Evolutionary conservation across 2,888 invertebrate species (phyloP).

Genomic region (Fragum sueziense): DNA sequence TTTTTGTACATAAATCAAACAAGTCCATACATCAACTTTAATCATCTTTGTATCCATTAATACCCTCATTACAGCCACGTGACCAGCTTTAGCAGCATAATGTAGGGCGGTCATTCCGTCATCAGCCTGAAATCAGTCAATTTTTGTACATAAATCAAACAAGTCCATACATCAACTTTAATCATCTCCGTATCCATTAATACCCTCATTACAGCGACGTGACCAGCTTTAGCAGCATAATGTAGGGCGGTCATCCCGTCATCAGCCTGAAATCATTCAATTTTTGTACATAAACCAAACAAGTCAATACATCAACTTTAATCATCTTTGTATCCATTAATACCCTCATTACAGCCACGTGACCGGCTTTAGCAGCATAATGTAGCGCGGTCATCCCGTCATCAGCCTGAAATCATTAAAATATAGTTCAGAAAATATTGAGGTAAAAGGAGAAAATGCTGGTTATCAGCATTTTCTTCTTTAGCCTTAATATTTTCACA

Average conservation of each 20-base stretch:
- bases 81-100: slow-evolving; percentile 89
- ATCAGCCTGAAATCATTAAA: slow-evolving; percentile 88
- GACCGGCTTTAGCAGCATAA: slow-evolving; percentile 89
- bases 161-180: slow-evolving; percentile 80
- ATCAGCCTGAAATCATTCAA: slow-evolving; percentile 86
- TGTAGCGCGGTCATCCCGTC: slow-evolving; percentile 95
- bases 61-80: slow-evolving; percentile 86
- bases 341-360: slow-evolving; percentile 86
- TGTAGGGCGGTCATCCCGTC: slow-evolving; percentile 95
- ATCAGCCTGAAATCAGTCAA: slow-evolving; percentile 86
- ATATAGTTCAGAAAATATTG: too few species aligned
- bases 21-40: slow-evolving; percentile 73
- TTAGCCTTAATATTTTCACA: too few species aligned
- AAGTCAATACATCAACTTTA: slow-evolving; percentile 80
- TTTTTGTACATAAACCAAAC: too few species aligned
- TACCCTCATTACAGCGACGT: slow-evolving; percentile 86
- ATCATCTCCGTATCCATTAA: slow-evolving; percentile 78
- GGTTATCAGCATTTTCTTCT: too few species aligned
- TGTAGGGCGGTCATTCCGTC: slow-evolving; percentile 95
- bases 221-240: slow-evolving; percentile 89
- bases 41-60: slow-evolving; percentile 78
- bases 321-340: slow-evolving; percentile 78
- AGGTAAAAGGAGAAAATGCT: too few species aligned
- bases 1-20: not conserved
- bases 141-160: not conserved